A percentile compares a stretch with the other conserved stretches of the same genome.
Evolutionary conservation across 2,113 vertebrate genomes (phyloP).

Genomic region (Silurus asotus): DNA sequence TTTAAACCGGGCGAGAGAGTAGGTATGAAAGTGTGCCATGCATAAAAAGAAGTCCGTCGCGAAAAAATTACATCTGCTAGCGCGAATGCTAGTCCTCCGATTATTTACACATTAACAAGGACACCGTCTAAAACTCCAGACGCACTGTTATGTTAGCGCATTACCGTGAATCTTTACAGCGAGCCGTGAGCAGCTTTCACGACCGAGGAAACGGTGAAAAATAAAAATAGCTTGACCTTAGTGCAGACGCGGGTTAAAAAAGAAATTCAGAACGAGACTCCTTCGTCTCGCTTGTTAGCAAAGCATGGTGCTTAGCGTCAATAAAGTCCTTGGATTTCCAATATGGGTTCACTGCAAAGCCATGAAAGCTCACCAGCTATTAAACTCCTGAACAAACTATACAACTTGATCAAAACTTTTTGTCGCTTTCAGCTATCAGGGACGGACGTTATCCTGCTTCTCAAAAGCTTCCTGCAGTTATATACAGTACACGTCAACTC

Average conservation of each 20-base stretch:
- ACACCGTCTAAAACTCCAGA: not conserved
- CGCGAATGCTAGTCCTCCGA: not conserved
- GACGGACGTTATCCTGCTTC: not conserved
- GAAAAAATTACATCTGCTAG: not conserved
- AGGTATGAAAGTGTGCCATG: not conserved
- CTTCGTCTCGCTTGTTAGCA: not conserved
- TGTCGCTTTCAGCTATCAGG: not conserved
- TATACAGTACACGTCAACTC: not conserved
- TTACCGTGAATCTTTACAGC: not conserved
- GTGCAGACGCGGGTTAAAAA: not conserved
- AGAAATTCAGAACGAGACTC: constrained; percentile 5
- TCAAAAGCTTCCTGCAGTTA: not conserved
- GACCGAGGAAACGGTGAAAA: not conserved
- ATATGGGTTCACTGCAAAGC: not conserved
- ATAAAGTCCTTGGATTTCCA: not conserved
- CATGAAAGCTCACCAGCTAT: not conserved
- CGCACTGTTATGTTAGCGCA: not conserved
- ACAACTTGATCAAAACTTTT: constrained; percentile 44
- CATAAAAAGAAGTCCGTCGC: not conserved
- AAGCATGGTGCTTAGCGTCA: not conserved
- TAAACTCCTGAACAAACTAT: constrained; percentile 36
- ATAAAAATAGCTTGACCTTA: constrained; percentile 28
- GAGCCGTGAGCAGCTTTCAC: not conserved
- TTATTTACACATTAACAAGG: not conserved
- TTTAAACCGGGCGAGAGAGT: not conserved